Evolutionary conservation across 2,113 vertebrate genomes (phyloP).

Genomic region (Cololabis saira): DNA sequence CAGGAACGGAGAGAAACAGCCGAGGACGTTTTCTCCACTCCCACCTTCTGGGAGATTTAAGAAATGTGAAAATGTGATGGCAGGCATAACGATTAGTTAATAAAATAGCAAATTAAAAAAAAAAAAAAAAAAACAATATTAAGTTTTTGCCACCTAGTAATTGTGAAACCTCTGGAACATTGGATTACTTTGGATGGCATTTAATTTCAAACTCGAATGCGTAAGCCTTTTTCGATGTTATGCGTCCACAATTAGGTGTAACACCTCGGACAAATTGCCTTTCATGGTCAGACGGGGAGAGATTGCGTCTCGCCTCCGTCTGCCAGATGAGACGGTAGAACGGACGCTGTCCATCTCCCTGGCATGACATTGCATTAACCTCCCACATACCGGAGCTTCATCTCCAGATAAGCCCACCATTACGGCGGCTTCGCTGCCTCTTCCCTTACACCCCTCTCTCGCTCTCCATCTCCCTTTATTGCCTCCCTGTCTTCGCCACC

Average conservation of each 20-base stretch:
- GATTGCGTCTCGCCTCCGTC: conserved; percentile 32
- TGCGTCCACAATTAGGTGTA: conserved; percentile 53
- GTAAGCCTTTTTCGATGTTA: conserved; percentile 34
- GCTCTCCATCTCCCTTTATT: conserved; percentile 4
- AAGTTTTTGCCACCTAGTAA: conserved; percentile 38
- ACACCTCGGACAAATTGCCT: conserved; percentile 41
- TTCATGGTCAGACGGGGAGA: conserved; percentile 20
- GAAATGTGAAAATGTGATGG: conserved; percentile 48
- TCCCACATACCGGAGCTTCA: conserved; percentile 54
- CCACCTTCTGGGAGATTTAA: conserved; percentile 26
- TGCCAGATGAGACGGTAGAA: conserved; percentile 41
- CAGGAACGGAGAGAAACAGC: conserved; percentile 29
- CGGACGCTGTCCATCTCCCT: conserved; percentile 31
- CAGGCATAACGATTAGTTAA: conserved; percentile 23
- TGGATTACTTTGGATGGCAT: conserved; percentile 30
- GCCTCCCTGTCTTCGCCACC: conserved; percentile 14
- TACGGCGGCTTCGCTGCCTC: background rate
- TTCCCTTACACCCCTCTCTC: conserved; percentile 3
- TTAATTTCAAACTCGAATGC: conserved; percentile 44
- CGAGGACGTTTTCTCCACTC: conserved; percentile 16
- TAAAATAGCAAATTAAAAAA: conserved; percentile 5
- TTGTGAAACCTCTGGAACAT: conserved; percentile 32
- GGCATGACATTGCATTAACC: conserved; percentile 59
- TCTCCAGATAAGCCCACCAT: conserved; percentile 55
- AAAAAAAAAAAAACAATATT: conserved; percentile 22